These are phyloP conservation scores for Shargacucullia verbasci DNA, from an alignment of 2,888 invertebrate genomes.

Conservation along the genomic window DNA sequence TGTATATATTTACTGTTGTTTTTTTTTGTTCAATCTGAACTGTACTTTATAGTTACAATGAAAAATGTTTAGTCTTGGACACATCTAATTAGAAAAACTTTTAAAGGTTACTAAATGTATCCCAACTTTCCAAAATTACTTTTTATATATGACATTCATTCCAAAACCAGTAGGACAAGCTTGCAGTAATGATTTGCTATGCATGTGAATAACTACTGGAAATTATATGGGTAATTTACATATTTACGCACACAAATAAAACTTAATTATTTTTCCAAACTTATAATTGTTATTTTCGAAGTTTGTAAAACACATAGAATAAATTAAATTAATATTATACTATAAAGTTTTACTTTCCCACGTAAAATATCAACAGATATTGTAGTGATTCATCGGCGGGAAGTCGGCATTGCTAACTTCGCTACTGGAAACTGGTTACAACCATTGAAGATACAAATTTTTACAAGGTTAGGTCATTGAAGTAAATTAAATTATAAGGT, in stretches of 20 bases:
- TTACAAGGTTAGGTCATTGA: slow-evolving; percentile 62
- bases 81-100: no score
- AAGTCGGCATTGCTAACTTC: slow-evolving; percentile 59
- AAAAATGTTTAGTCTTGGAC: no score
- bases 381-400: slow-evolving; percentile 72
- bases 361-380: slow-evolving; percentile 45
- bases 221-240: slow-evolving; percentile 15
- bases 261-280: slow-evolving; percentile 7
- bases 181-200: slow-evolving; percentile 6
- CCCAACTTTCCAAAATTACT: not conserved
- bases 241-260: slow-evolving; percentile 2
- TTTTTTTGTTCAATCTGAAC: no score
- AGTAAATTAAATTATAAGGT: slow-evolving; percentile 52
- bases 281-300: slow-evolving; percentile 10
- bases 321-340: not conserved
- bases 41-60: no score
- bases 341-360: slow-evolving; percentile 10
- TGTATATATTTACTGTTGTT: no score
- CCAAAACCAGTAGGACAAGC: slow-evolving; percentile 20
- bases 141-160: slow-evolving; percentile 1
- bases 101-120: not conserved
- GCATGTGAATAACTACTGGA: slow-evolving; percentile 11
- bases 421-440: slow-evolving; percentile 61
- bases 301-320: slow-evolving; percentile 2
- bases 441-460: slow-evolving; percentile 51